Evolutionary conservation across 2,797 vertebrate genomes (phyloP), one percentile per base, ranked within the genome.

Genomic region (Hydrocynus forskahlii): DNA sequence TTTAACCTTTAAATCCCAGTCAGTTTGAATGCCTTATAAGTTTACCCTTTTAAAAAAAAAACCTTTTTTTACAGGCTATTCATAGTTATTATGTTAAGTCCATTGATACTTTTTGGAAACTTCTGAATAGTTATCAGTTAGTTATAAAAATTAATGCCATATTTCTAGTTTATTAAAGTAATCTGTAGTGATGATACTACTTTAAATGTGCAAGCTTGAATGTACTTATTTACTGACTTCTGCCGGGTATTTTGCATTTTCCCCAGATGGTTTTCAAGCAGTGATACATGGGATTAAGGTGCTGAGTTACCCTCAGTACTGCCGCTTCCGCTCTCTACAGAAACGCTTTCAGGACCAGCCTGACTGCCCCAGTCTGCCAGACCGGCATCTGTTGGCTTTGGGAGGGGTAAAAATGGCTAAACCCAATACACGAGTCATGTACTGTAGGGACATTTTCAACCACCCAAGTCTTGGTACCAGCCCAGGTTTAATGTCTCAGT

Each of bases 251-350:
- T 59, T 79, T 35, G 8, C 54, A 52, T 54, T 64, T 50, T 62
- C 38, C 29, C 16, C 35, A 87, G 86, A 80, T 48, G 79, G 73
- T 19, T 13, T 57, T 78, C 38, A 14, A 45, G 77, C 29, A 60
- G 69, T 4, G 0, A 89, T 84, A 7, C 83, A 84, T 54, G 78
- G 83, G 10, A 83, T 96, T 55, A 93, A 88, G 78, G 93, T 96
- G 43, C 91, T 96, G 75, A 96, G 95, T 87, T 96, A 94, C 87
- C 94, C 94, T 0, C 95, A 95, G 90, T 96, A 96, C 83, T 96
- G 95, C 75, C 94, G 95, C 75, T 95, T 89, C 43, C 94, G 94
- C 80, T 94, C 94, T 0, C 89, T 96, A 79, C 92, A 94, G 88
- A 92, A 92, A 7, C 92, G 95, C 4, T 81, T 94, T 67, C 91